Percentiles rank a stretch among this genome's conserved stretches.
Conservation (phyloP, 2,888 invertebrate genomes). For the Holacanthella duospinosa region DNA sequence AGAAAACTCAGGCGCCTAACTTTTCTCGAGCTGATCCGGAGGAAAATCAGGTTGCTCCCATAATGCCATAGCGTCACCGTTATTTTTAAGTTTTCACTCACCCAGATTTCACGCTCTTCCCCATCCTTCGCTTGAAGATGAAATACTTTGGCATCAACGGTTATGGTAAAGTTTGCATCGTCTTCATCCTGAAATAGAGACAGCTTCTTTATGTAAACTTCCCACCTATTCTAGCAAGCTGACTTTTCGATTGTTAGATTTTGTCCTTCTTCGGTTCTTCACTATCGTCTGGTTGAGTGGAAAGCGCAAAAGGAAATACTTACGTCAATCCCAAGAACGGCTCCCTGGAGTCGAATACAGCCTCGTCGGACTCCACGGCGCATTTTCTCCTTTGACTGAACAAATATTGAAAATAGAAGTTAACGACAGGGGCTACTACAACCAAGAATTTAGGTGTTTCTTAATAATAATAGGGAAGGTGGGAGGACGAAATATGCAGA, state of each 20-base stretch:
- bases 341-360: slow-evolving; percentile 92
- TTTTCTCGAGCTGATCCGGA: too few relatives aligned
- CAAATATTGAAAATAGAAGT: background rate
- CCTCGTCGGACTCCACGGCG: slow-evolving; percentile 91
- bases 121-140: slow-evolving; percentile 96
- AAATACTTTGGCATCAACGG: slow-evolving; percentile 97
- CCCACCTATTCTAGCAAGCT: too few relatives aligned
- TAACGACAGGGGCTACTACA: background rate
- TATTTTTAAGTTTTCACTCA: slow-evolving; percentile 17
- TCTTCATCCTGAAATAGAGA: too few relatives aligned
- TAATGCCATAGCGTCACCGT: too few relatives aligned
- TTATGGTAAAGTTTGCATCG: slow-evolving; percentile 97
- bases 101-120: slow-evolving; percentile 89
- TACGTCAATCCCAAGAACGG: slow-evolving; percentile 96
- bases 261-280: too few relatives aligned
- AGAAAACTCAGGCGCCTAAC: too few relatives aligned
- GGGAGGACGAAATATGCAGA: background rate
- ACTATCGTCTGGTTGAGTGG: too few relatives aligned
- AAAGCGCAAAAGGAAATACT: too few relatives aligned
- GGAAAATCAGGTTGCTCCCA: too few relatives aligned
- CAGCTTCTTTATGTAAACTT: too few relatives aligned
- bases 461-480: background rate
- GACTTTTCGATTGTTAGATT: too few relatives aligned
- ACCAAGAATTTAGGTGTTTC: background rate
- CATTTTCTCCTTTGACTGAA: slow-evolving; percentile 96